A percentile compares a stretch with the other conserved stretches of the same genome.
Evolutionary conservation across 2,113 vertebrate genomes (phyloP).

Genomic region (Gymnorhina tibicen): DNA sequence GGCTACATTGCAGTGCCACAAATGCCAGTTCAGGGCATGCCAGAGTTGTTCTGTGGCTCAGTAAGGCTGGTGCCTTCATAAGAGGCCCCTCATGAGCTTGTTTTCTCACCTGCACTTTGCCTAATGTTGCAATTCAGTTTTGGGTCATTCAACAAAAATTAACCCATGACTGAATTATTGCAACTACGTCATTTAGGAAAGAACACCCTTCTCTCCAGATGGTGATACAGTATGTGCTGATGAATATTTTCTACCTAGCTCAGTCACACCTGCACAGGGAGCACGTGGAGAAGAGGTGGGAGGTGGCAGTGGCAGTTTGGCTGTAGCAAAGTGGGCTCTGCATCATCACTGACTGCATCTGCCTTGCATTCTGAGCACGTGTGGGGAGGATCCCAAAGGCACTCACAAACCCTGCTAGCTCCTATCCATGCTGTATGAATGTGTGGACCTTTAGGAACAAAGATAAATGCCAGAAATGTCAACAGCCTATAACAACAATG

Average conservation of each 20-base stretch:
- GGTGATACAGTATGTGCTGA: neutral
- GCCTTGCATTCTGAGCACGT: neutral
- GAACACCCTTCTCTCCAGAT: neutral
- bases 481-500: neutral
- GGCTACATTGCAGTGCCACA: neutral
- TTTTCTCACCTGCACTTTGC: neutral
- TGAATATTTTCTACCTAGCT: neutral
- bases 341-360: accelerated
- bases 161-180: neutral
- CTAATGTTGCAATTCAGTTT: neutral
- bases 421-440: neutral
- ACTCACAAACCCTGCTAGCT: neutral
- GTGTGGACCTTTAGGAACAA: neutral
- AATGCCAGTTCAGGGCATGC: neutral
- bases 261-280: neutral
- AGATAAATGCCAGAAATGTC: neutral
- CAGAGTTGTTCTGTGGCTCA: neutral
- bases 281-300: neutral
- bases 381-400: neutral
- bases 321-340: neutral
- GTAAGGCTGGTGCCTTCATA: neutral
- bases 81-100: neutral
- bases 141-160: neutral
- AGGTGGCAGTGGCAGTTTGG: neutral
- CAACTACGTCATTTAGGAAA: neutral